Evolutionary conservation across 2,113 vertebrate species (phyloP), one percentile per base, ranked within the genome.

Genomic region (Dipodomys ordii): DNA sequence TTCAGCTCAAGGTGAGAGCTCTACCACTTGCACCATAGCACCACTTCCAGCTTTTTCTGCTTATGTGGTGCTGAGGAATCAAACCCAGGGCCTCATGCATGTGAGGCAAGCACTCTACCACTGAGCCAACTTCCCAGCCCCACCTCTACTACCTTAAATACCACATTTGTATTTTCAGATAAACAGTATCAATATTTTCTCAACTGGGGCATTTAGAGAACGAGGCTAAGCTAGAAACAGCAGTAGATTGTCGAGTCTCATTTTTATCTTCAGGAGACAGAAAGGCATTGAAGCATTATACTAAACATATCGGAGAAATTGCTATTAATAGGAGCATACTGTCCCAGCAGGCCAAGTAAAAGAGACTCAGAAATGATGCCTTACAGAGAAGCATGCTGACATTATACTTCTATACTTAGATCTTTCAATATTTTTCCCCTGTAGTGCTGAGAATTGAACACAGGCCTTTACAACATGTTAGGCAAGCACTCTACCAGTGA

Each of bases 251-350:
- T 27, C 83, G 18, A 25, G 7, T 64, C 60, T 96, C 60, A 8
- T 44, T 90, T 96, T 92, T 92, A 80, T 78, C 49, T 84, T 83
- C 35, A 85, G 39, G 44, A 30, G 30, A 86, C 88, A 91, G 67
- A 90, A 92, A 90, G 77, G 57, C 22, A 86, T 27, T 76, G 53
- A 85, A 83, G 76, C 20, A 35, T 32, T 77, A 35, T 13, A 72
- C 87, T 60, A 95, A 93, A 92, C 53, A 83, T 28, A 95, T 68
- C 67, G 92, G 76, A 90, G 35, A 86, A 86, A 88, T 73, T 57
- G 86, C 82, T 81, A 93, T 94, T 90, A 94, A 93, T 73, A 96
- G 76, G n/a, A 82, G 49, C 72, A 72, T 28, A 9, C 12, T 65
- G 87, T 85, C 62, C 16, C 32, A 73, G 65, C 44, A 92, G 77